These are phyloP conservation scores for Eretmocerus hayati DNA, from an alignment of 2,888 invertebrate genomes.

Conservation along the genomic window DNA sequence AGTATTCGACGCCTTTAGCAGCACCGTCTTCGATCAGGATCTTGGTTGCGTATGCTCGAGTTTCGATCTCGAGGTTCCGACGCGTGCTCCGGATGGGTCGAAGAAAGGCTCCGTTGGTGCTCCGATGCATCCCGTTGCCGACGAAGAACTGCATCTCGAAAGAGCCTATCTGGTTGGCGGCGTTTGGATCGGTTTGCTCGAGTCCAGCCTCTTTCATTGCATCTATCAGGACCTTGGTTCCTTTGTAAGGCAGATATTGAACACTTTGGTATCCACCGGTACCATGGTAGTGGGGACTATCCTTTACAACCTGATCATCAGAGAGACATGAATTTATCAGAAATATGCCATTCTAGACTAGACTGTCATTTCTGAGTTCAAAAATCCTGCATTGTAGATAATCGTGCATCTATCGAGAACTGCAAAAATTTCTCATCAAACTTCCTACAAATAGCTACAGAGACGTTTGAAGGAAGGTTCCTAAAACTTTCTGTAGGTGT, in stretches of 20 bases:
- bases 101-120: constrained; percentile 71
- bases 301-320: not conserved
- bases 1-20: constrained; percentile 63
- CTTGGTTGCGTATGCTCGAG: constrained; percentile 63
- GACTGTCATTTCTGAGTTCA: no score
- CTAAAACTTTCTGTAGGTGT: no score
- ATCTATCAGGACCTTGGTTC: constrained; percentile 38
- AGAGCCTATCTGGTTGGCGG: constrained; percentile 53
- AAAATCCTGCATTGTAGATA: no score
- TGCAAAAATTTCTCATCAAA: no score
- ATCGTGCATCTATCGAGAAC: no score
- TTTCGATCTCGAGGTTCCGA: constrained; percentile 29
- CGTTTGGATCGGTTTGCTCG: constrained; percentile 53
- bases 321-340: no score
- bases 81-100: constrained; percentile 56
- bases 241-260: not conserved
- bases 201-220: constrained; percentile 56
- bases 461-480: no score
- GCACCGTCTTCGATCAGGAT: constrained; percentile 57
- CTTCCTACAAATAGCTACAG: no score
- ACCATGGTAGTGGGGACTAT: not conserved
- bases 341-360: no score
- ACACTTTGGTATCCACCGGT: not conserved
- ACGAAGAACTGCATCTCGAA: constrained; percentile 57
- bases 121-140: constrained; percentile 63